Evolutionary conservation across 2,113 vertebrate species (phyloP).

Genomic region (Narcine bancroftii): DNA sequence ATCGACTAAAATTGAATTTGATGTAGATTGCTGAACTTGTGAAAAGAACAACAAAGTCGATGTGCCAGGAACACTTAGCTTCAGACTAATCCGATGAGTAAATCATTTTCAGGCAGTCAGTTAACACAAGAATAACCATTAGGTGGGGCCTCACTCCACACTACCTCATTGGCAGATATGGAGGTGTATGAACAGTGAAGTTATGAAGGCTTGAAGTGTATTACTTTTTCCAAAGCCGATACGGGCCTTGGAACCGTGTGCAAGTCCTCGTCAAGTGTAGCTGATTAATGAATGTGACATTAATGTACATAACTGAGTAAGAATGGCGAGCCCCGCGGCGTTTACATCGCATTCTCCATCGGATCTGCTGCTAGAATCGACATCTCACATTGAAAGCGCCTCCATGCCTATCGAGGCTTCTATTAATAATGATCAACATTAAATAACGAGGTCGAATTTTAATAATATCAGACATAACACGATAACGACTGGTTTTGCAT

Average conservation of each 20-base stretch:
- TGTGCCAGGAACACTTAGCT: no score
- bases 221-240: neutral
- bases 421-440: neutral
- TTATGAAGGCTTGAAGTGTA: neutral
- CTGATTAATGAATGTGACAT: conserved; percentile 22
- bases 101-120: neutral
- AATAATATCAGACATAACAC: neutral
- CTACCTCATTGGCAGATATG: neutral
- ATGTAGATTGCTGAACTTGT: neutral
- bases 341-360: conserved; percentile 7
- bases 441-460: neutral
- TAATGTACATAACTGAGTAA: neutral
- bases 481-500: neutral
- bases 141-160: neutral
- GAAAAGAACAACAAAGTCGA: neutral
- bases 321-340: neutral
- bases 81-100: neutral
- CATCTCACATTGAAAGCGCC: neutral
- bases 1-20: neutral
- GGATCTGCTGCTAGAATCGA: neutral
- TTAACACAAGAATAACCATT: no score
- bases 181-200: neutral
- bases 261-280: neutral
- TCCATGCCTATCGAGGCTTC: neutral
- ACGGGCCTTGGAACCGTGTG: neutral